Conservation (phyloP, 2,797 vertebrate species). For the Orientallactaga sibirica region DNA sequence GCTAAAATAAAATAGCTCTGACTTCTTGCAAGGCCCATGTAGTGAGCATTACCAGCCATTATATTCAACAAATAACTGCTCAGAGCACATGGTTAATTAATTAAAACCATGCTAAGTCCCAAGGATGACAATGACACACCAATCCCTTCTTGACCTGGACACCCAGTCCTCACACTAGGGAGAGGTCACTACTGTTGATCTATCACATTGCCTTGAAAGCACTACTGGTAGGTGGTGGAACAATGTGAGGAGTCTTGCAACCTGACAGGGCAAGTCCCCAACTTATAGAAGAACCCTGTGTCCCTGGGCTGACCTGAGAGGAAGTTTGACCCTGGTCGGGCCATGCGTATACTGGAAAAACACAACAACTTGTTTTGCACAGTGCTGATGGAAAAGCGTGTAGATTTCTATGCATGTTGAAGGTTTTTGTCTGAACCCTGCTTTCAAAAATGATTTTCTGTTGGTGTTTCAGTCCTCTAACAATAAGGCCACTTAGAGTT, state of each 20-base stretch:
- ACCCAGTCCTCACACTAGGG: not conserved
- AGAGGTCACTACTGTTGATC: not conserved
- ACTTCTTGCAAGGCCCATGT: not conserved
- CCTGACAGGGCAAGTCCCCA: not conserved
- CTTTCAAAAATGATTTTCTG: constrained; percentile 23
- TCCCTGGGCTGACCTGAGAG: not conserved
- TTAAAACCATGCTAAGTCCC: not conserved
- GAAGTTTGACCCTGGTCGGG: not conserved
- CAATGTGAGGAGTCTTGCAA: not conserved
- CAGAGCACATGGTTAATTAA: not conserved
- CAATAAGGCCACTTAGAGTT: not conserved
- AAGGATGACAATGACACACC: not conserved
- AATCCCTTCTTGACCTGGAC: not conserved
- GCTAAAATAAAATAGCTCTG: not conserved
- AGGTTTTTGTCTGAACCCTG: constrained; percentile 10
- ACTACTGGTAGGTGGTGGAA: not conserved
- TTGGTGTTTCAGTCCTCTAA: constrained; percentile 30
- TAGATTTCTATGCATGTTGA: constrained; percentile 29
- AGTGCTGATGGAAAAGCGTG: not conserved
- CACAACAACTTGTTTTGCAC: not conserved
- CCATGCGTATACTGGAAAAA: not conserved
- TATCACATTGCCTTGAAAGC: not conserved
- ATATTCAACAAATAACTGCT: constrained; percentile 26
- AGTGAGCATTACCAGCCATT: not conserved
- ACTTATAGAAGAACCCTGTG: not conserved